Evolutionary conservation across 2,797 vertebrate genomes (phyloP).

Genomic region (Onychomys leucogaster): DNA sequence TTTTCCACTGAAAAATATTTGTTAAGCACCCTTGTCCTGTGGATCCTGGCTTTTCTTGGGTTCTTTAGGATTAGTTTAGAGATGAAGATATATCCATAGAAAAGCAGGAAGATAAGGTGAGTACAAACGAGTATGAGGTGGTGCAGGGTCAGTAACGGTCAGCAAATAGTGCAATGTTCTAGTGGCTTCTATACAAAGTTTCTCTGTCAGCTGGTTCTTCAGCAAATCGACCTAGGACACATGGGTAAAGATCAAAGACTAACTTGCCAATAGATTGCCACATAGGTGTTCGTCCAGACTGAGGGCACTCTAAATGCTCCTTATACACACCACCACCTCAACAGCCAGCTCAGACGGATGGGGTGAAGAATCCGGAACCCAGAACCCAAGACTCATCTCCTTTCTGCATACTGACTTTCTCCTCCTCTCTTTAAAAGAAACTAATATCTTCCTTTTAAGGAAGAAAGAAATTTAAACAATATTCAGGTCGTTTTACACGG

Average conservation of each 20-base stretch:
- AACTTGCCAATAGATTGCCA: background rate
- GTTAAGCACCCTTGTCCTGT: background rate
- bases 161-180: conserved; percentile 6
- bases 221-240: background rate
- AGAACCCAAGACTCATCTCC: background rate
- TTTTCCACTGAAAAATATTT: conserved; percentile 5
- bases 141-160: background rate
- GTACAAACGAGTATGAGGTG: background rate
- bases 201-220: background rate
- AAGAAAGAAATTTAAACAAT: background rate
- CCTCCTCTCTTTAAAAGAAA: background rate
- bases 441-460: background rate
- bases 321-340: background rate
- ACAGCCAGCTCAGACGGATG: background rate
- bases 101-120: background rate
- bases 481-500: background rate
- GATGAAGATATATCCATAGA: background rate
- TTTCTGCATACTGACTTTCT: accelerated
- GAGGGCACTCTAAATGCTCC: background rate
- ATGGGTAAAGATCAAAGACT: background rate
- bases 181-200: background rate
- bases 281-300: background rate
- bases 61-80: background rate
- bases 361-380: background rate
- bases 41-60: background rate